Conservation (phyloP, 2,888 invertebrate genomes). For the Cenopis cana region DNA sequence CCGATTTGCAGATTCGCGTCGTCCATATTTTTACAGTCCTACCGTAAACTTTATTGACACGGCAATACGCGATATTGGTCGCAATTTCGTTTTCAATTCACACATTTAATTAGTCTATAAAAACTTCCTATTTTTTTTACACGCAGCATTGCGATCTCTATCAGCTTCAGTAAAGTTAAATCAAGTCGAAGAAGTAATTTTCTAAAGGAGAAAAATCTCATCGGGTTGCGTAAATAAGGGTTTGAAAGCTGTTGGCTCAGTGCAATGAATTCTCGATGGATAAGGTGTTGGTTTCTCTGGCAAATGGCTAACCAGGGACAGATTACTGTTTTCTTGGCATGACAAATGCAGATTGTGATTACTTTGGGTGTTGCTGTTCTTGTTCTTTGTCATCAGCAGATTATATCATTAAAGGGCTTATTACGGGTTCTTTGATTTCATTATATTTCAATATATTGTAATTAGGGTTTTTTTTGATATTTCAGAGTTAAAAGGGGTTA, state of each 20-base stretch:
- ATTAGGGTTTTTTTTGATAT: too few relatives aligned
- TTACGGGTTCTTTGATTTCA: too few relatives aligned
- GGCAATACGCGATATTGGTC: constrained; percentile 26
- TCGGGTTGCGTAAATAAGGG: constrained; percentile 24
- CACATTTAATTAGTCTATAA: constrained; percentile 23
- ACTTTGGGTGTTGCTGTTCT: too few relatives aligned
- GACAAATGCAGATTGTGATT: not conserved
- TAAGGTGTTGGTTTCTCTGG: constrained; percentile 1
- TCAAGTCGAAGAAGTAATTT: constrained; percentile 11
- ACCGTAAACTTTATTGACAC: constrained; percentile 25
- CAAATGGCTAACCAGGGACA: not conserved
- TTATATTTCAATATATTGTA: too few relatives aligned
- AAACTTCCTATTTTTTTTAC: constrained; percentile 7
- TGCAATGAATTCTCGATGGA: not conserved
- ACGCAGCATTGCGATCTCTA: not conserved
- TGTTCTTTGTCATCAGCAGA: too few relatives aligned
- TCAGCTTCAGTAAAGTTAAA: constrained; percentile 17
- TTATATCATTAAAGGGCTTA: too few relatives aligned
- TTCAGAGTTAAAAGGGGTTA: too few relatives aligned
- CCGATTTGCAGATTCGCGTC: constrained; percentile 36
- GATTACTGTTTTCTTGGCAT: not conserved
- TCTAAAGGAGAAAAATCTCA: constrained; percentile 26
- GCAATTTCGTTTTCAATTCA: constrained; percentile 25
- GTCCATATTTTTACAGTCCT: constrained; percentile 38
- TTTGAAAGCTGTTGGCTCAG: constrained; percentile 3